Base-by-base conservation (phyloP, 2,888 invertebrate genomes). In the Bedellia somnulentella region DNA sequence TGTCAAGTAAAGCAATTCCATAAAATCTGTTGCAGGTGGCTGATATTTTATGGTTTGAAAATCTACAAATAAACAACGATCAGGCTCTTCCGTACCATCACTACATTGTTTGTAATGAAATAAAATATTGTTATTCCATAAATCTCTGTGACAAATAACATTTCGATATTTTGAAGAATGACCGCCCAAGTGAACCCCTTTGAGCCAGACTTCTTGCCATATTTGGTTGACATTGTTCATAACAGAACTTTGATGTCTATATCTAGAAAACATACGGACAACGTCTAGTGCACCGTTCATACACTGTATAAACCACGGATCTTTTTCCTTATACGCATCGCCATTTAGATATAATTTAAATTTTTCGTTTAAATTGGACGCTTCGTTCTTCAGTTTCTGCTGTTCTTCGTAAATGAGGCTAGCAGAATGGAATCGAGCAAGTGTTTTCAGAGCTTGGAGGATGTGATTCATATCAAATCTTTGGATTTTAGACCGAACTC, bases 41-140 rank as follows among this genome's bases (percentile, higher is more conserved):
- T 80, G 80, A 45, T 82, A 86, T 15, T 82, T 70, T 0, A 79
- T 60, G 29, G 85, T 64, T 55, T 87, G 87, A 44, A 82, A 88
- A 52, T 88, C 88, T 2, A 89, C 80, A 6, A 88, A 48, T 17
- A 82, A 47, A 39, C 85, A 83, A 15, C 80, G 75, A 2, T 80
- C 59, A 1, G 81, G 79, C 17, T 46, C 47, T 1, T 57, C 41
- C 10, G 56, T 37, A 27, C 41, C 41, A 5, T 29, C 34, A 14
- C 9, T 5, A n/a, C n/a, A n/a, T n/a, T n/a, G n/a, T n/a, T n/a
- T n/a, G 4, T 75, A 77, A 37, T 56, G 66, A 40, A 83, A 83
- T 60, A 84, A 63, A 5, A 83, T 47, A 44, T 84, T 84, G 41
- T 83, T 83, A 24, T 76, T 75, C 83, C 83, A 84, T 4, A 83